Evolutionary conservation across 1,140 invertebrate species (phyloP).

Genomic region (Piezodorus guildinii): DNA sequence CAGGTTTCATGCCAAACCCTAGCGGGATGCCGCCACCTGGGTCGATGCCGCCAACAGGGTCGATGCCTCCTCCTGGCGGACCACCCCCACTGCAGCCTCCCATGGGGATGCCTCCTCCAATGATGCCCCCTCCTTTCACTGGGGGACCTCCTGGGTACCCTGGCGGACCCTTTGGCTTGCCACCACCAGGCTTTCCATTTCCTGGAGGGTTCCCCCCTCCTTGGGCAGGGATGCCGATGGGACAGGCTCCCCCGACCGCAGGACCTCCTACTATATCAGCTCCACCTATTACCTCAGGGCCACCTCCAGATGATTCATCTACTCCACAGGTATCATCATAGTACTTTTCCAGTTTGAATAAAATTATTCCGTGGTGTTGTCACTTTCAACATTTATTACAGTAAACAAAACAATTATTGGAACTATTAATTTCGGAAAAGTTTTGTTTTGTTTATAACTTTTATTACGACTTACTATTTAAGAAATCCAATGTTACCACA

Average conservation of each 20-base stretch:
- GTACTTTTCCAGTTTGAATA: no score
- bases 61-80: conserved; percentile 24
- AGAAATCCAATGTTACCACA: no score
- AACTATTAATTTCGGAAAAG: no score
- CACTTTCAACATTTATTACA: no score
- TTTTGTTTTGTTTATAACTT: no score
- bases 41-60: conserved; percentile 33
- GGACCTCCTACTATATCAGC: conserved; percentile 27
- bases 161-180: conserved; percentile 52
- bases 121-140: conserved; percentile 45
- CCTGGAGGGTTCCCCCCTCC: conserved; percentile 28
- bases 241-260: conserved; percentile 28
- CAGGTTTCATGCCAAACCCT: conserved; percentile 34
- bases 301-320: conserved; percentile 17
- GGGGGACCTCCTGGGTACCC: conserved; percentile 42
- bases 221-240: conserved; percentile 9
- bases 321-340: conserved; percentile 22
- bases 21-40: conserved; percentile 42
- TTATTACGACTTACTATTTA: no score
- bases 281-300: conserved; percentile 17
- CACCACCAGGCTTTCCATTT: conserved; percentile 46
- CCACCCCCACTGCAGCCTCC: conserved; percentile 30
- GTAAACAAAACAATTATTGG: no score
- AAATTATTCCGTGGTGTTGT: no score
- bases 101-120: conserved; percentile 38